phyloP scores from a whole-genome alignment of 2,888 invertebrate genomes.

The Lasioglossum malachurum region DNA sequence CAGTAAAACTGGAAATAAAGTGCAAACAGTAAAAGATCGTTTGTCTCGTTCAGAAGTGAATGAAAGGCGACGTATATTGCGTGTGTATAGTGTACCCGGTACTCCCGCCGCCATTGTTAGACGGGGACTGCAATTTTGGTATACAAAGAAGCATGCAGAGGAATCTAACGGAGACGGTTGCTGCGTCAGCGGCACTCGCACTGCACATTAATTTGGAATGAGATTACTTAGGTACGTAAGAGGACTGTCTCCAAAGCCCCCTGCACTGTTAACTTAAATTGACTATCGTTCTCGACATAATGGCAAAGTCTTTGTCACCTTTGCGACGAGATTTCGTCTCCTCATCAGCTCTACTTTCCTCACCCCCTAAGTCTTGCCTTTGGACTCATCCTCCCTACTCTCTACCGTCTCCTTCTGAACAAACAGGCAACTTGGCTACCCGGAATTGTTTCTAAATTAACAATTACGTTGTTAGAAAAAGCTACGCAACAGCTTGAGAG shows the following conservation, averaged over 20 bases:
- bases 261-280: constrained; percentile 75
- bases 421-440: constrained; percentile 66
- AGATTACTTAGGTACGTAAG: constrained; percentile 74
- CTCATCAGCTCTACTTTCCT: constrained; percentile 59
- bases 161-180: constrained; percentile 59
- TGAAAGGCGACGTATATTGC: constrained; percentile 44
- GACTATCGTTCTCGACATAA: constrained; percentile 78
- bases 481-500: constrained; percentile 67
- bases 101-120: constrained; percentile 57
- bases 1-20: constrained; percentile 22
- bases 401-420: constrained; percentile 58
- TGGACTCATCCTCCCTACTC: constrained; percentile 30
- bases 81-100: constrained; percentile 13
- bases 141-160: constrained; percentile 68
- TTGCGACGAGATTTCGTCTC: constrained; percentile 59
- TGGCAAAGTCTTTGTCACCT: constrained; percentile 71
- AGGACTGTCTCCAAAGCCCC: constrained; percentile 66
- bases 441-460: constrained; percentile 76
- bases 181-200: constrained; percentile 64
- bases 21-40: constrained; percentile 15
- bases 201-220: constrained; percentile 74
- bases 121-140: constrained; percentile 68
- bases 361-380: constrained; percentile 52
- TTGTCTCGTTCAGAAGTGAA: constrained; percentile 37
- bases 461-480: constrained; percentile 78